Conservation (phyloP, 2,113 vertebrate genomes). For the Ictidomys tridecemlineatus region DNA sequence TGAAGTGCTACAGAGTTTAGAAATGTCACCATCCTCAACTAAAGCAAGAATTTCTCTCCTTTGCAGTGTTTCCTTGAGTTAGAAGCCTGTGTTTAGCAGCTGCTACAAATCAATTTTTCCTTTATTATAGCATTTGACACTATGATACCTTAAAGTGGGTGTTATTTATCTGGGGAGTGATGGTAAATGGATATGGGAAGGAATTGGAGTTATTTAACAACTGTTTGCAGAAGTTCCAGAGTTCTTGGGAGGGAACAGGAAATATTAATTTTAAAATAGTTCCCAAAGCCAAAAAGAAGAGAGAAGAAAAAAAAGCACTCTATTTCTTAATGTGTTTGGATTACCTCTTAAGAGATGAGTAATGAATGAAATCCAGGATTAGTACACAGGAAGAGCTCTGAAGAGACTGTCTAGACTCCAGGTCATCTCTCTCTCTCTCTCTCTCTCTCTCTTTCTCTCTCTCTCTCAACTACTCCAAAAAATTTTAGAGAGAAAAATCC, state of each 20-base stretch:
- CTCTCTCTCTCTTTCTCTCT: constrained; percentile 59
- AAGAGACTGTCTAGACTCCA: constrained; percentile 71
- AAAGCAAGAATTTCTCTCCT: neutral
- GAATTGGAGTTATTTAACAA: constrained; percentile 61
- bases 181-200: constrained; percentile 14
- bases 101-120: constrained; percentile 2
- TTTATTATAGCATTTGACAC: constrained; percentile 35
- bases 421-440: neutral
- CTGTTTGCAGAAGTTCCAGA: constrained; percentile 63
- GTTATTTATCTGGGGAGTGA: constrained; percentile 55
- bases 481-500: constrained; percentile 44
- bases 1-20: neutral
- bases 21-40: neutral
- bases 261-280: constrained; percentile 79
- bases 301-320: constrained; percentile 32
- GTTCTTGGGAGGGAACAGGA: constrained; percentile 72
- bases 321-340: constrained; percentile 75
- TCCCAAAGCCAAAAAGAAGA: constrained; percentile 68
- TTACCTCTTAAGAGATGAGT: constrained; percentile 72
- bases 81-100: neutral
- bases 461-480: constrained; percentile 9
- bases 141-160: constrained; percentile 1
- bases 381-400: constrained; percentile 46
- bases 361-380: constrained; percentile 59
- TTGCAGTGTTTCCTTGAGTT: constrained; percentile 35